Conservation (phyloP, 1,140 invertebrate genomes). For the Wiebesia pumilae region DNA sequence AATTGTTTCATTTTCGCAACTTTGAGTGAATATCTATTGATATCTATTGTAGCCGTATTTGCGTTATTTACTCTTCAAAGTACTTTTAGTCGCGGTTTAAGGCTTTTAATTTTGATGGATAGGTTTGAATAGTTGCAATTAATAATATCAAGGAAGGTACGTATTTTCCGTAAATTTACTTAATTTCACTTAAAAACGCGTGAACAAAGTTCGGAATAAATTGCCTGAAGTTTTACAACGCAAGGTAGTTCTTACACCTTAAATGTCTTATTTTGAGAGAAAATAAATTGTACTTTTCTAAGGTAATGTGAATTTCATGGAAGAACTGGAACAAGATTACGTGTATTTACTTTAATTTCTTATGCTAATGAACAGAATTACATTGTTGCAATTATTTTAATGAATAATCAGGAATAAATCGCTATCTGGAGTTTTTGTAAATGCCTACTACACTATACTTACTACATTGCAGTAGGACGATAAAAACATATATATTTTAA, state of each 20-base stretch:
- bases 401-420: too few species aligned
- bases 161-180: too few species aligned
- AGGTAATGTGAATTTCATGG: not conserved
- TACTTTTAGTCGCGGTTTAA: not conserved
- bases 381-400: too few species aligned
- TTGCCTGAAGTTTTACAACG: not conserved
- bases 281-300: not conserved
- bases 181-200: not conserved
- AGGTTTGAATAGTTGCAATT: not conserved
- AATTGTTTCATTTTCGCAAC: not conserved
- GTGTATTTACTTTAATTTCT: not conserved
- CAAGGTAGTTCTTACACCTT: not conserved
- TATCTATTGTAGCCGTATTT: not conserved
- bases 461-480: too few species aligned
- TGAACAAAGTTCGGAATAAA: not conserved
- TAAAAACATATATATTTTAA: too few species aligned
- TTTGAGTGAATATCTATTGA: not conserved
- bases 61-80: not conserved
- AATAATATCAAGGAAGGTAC: not conserved
- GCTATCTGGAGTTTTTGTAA: too few species aligned
- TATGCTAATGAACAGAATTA: too few species aligned
- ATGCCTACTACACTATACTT: too few species aligned
- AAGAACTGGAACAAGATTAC: not conserved
- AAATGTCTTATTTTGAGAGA: not conserved
- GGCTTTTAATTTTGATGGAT: not conserved